Evolutionary conservation across 2,797 vertebrate genomes (phyloP), one percentile per base, ranked within the genome.

Genomic region (Gymnoscopelus braueri): DNA sequence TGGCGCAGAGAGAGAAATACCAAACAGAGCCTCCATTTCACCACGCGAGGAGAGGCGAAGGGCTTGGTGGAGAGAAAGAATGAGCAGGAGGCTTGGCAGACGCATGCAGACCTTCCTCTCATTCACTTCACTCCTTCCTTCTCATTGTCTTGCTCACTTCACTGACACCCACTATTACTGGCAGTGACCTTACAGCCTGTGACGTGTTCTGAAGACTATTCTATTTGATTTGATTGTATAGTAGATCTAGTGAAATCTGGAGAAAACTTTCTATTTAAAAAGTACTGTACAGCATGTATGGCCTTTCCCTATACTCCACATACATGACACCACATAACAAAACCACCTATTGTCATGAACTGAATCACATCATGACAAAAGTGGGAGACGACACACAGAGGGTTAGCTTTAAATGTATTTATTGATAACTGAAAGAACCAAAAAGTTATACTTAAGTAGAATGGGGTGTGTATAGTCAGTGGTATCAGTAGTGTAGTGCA

Each of bases 1-100:
- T 96, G 95, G 95, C 95, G 87, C 78, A 88, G 81, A 89, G 89
- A 72, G 84, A 93, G 91, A 91, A 94, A 95, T 91, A 91, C 92
- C 94, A 89, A 94, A 94, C 63, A 55, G 69, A 87, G 87, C 94
- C 95, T 95, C 94, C 86, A 89, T 95, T 95, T 94, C 89, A 92
- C 88, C 91, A 92, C 93, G 94, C 81, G 71, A 72, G 78, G 85
- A 84, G 80, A 88, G 81, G 72, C 73, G 83, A 83, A 11, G 69
- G 76, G 71, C 71, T 80, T 63, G 6, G 39, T 32, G 79, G 85
- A 84, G 80, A 86, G 81, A 76, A 32, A 32, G 32, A 32, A 32
- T 32, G 32, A 29, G 68, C 53, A 73, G 67, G 61, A 11, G 47
- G 19, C 32, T 50, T 50, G 15, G 47, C 72, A 78, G 84, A 83